Percentiles rank a stretch among this genome's conserved stretches.
These are phyloP conservation scores for Gambusia affinis DNA, from an alignment of 2,113 vertebrate genomes.

Conservation along the genomic window DNA sequence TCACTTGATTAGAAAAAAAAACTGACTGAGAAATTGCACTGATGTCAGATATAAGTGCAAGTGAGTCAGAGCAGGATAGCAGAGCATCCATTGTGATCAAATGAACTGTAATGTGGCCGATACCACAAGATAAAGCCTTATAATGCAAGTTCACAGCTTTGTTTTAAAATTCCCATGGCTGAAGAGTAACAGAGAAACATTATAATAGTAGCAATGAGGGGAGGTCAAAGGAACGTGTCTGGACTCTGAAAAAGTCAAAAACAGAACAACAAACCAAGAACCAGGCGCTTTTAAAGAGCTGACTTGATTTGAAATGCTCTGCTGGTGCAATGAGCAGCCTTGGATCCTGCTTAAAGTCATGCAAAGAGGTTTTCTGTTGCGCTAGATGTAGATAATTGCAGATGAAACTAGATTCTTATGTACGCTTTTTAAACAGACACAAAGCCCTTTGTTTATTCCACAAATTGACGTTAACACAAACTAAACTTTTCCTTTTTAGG, in stretches of 20 bases:
- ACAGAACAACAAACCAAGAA: background rate
- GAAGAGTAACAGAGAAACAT: constrained; percentile 34
- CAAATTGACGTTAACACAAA: too few species aligned
- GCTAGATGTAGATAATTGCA: background rate
- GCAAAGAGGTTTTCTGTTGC: background rate
- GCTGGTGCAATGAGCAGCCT: background rate
- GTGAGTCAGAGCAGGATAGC: constrained; percentile 34
- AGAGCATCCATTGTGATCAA: constrained; percentile 24
- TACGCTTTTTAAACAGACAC: too few species aligned
- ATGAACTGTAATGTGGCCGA: constrained; percentile 54
- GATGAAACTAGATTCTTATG: too few species aligned
- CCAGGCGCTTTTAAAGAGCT: background rate
- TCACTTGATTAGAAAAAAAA: constrained; percentile 54
- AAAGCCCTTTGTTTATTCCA: too few species aligned
- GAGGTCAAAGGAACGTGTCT: constrained; percentile 10
- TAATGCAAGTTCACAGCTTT: constrained; percentile 34
- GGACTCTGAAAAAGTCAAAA: background rate
- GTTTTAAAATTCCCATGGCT: constrained; percentile 35
- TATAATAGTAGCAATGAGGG: background rate
- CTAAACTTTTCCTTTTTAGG: too few species aligned
- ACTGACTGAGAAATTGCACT: constrained; percentile 37
- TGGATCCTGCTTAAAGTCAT: constrained; percentile 7
- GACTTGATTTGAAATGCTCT: constrained; percentile 7
- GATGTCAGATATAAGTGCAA: constrained; percentile 58
- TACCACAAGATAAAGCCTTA: constrained; percentile 22